phyloP scores from a whole-genome alignment of 2,888 invertebrate genomes.

The Ganaspis brasiliensis region DNA sequence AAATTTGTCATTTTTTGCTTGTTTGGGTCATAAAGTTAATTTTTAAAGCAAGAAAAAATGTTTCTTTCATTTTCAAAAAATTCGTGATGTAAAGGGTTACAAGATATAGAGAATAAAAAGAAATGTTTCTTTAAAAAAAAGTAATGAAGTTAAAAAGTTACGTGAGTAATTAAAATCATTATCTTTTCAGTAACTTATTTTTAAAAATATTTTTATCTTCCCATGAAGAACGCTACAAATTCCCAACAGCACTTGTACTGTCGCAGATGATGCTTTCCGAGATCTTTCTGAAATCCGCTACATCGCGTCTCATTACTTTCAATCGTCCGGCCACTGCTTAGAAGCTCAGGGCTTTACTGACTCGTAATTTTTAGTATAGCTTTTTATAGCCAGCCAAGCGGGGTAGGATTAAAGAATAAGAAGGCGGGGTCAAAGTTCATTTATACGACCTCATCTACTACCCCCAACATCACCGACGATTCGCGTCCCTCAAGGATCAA shows the following conservation, averaged over 20 bases:
- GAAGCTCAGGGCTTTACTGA: conserved; percentile 52
- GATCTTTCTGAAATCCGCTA: conserved; percentile 34
- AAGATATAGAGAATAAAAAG: too few species aligned
- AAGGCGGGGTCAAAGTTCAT: conserved; percentile 74
- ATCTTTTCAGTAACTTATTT: too few species aligned
- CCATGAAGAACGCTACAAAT: conserved; percentile 13
- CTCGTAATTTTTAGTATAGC: conserved; percentile 73
- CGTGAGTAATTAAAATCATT: neutral
- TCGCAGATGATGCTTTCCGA: conserved; percentile 1
- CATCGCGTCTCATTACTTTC: conserved; percentile 76
- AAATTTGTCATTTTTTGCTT: too few species aligned
- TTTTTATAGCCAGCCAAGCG: conserved; percentile 64
- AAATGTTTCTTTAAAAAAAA: too few species aligned
- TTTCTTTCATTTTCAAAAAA: too few species aligned
- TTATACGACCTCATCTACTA: conserved; percentile 75
- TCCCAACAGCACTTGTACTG: neutral
- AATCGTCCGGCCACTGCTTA: conserved; percentile 69
- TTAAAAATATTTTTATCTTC: neutral
- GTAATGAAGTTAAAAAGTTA: too few species aligned
- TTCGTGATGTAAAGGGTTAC: too few species aligned
- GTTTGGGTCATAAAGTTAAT: too few species aligned
- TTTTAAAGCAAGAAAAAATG: too few species aligned
- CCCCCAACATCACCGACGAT: conserved; percentile 64
- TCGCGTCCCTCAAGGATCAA: conserved; percentile 78
- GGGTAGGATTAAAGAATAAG: conserved; percentile 79